Conservation (phyloP, 2,888 invertebrate genomes). For the Hirtodrosophila alboralis region DNA sequence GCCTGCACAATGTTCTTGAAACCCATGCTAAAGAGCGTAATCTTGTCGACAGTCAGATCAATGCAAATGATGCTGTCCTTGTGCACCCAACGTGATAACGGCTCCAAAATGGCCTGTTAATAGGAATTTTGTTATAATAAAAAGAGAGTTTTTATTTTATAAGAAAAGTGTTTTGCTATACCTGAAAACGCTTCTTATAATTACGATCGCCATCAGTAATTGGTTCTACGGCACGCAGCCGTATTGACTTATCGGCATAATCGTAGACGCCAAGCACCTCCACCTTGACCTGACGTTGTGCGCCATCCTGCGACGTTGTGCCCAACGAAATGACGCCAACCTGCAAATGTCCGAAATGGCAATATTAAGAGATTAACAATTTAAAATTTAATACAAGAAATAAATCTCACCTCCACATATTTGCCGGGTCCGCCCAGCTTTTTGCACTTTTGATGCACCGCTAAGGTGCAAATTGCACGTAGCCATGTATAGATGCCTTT, state of each 20-base stretch:
- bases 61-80: conserved; percentile 91
- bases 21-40: conserved; percentile 90
- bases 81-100: conserved; percentile 91
- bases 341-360: conserved; percentile 37
- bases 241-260: conserved; percentile 88
- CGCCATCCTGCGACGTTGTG: conserved; percentile 91
- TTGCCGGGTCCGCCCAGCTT: conserved; percentile 89
- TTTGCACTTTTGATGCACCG: conserved; percentile 90
- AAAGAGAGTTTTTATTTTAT: neutral
- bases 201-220: conserved; percentile 91
- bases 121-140: neutral
- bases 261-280: conserved; percentile 94
- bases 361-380: neutral
- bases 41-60: conserved; percentile 93
- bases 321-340: conserved; percentile 94
- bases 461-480: conserved; percentile 91
- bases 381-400: neutral
- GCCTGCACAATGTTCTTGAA: conserved; percentile 90
- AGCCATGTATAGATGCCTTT: conserved; percentile 89
- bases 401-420: conserved; percentile 86
- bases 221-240: conserved; percentile 93
- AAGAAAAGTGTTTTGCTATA: neutral
- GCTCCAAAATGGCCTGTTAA: conserved; percentile 90
- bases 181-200: conserved; percentile 90
- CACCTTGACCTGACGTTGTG: conserved; percentile 92